Base-by-base conservation (phyloP, 2,888 invertebrate genomes). In the Nomada ruficornis region DNA sequence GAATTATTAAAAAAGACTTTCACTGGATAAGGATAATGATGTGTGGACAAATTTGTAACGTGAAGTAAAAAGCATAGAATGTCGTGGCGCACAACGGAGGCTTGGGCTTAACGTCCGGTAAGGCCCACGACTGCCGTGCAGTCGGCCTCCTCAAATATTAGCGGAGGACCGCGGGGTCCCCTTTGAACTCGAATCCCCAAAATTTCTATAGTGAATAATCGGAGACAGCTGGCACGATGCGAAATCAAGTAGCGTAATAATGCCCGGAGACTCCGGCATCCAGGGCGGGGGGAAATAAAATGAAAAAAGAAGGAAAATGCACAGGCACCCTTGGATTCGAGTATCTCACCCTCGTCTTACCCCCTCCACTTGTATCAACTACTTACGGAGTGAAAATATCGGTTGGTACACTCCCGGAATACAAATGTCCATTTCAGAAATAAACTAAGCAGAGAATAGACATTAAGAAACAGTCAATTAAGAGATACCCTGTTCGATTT, bases 191-290 rank as follows among this genome's bases (percentile, higher is more conserved):
- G 88, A 88, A 90, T 91, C 91, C 92, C 88, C 84, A 86, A 80
- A 90, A 91, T 89, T 92, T 92, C 92, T 91, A 93, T 92, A 87
- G 91, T 89, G 91, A 91, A 92, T 92, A 92, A 93, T 92, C 92
- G 92, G 90, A 92, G 92, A 92, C 93, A 93, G 93, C 93, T 91
- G 91, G 91, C 90, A 89, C 90, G 91, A 91, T 90, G 92, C 90
- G 90, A 93, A 93, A 93, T 93, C 93, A 93, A 93, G 93, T 92
- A 93, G 92, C 93, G 93, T 93, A 93, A 93, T 93, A 93, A 93
- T 93, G 89, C 92, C 91, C 68, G 57, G 79, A 82, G 70, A 81
- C 77, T 81, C 80, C 78, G 62, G 72, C 88, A 84, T 86, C 82
- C 84, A 73, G 75, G 77, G 73, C 78, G 63, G 64, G 71, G 65